Evolutionary conservation across 2,113 vertebrate species (phyloP), one percentile per base, ranked within the genome.

Genomic region (Pseudorasbora parva): DNA sequence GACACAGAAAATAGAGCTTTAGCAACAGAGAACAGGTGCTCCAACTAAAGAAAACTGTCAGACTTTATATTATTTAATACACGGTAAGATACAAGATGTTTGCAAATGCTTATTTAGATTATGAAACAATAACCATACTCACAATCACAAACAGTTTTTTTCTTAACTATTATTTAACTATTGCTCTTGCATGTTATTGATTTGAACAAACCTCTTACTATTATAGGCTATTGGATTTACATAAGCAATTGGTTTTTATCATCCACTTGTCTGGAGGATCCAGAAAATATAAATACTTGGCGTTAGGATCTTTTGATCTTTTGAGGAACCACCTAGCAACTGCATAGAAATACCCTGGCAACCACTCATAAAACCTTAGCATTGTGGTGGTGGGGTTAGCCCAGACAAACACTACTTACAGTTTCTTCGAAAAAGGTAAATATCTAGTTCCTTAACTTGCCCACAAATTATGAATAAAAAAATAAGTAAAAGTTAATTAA

Each of bases 1-100:
- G 54, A 37, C 21, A 43, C 66, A 23, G 37, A 85, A 74, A 37
- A 66, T 74, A 56, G 54, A 81, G 62, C 49, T 73, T 78, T 78
- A 77, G 54, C n/a, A 5, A 7, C 11, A 14, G 37, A 41, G 51
- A 64, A 79, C 41, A 79, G n/a, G 37, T 43, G 54, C 73, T 76
- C 10, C 9, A 56, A 30, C 73, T 56, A 30, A 30, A 21, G 49
- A 76, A 76, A 23, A 41, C 14, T n/a, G 30, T 57, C 51, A 43
- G n/a, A n/a, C n/a, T 76, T 57, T 27, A 41, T 77, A 57, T 43
- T 4, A 21, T 37, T 37, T 30, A 15, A 64, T 12, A 30, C 47
- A 49, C 47, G 4, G 47, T 49, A 49, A 49, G 47, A 49, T 49
- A 1, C 33, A 43, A 41, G 66, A 69, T 10, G 1, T 12, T 43